Evolutionary conservation across 2,113 vertebrate species (phyloP), one percentile per base, ranked within the genome.

Genomic region (Stomatorhinus ivindoensis): DNA sequence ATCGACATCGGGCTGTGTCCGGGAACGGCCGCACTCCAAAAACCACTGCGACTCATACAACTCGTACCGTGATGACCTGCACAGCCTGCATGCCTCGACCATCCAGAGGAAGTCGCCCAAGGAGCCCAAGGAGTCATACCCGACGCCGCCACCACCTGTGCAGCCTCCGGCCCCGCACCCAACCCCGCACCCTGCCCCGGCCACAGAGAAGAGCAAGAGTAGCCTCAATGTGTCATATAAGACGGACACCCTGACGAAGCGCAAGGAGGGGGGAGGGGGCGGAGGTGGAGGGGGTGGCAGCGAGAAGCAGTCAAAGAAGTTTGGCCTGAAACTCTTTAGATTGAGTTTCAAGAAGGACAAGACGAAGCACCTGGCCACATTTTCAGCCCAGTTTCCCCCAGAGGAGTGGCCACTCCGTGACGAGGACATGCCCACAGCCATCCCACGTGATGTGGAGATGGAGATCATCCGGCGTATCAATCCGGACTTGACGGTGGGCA

Each of bases 271-370:
- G 92, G 82, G 82, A 42, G 73, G 73, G 21, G 93, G 92, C 47
- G 86, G 92, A 50, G 82, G 92, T 65, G 94, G 92, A 48, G 86
- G 92, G 58, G 94, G 94, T 7, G 39, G 87, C 88, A 92, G 93
- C 46, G 98, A 99, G 92, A 99, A 99, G 93, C 97, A 97, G 93
- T 94, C 97, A 89, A 98, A 98, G 88, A 99, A 99, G 93, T 99
- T 99, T 65, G 98, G 98, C 76, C 95, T 99, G 69, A 99, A 99
- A 95, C 95, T 99, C 89, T 99, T 99, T 93, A 95, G 98, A 90
- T 94, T 99, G 51, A 99, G 98, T 94, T 99, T 99, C 93, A 99
- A 99, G 90, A 99, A 99, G 92, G 98, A 99, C 92, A 99, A 99
- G 94, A 94, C 98, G 90, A 99, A 99, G 93, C 98, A 99, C 91